Conservation (phyloP, 2,888 invertebrate species). For the Tachystola acroxantha region DNA sequence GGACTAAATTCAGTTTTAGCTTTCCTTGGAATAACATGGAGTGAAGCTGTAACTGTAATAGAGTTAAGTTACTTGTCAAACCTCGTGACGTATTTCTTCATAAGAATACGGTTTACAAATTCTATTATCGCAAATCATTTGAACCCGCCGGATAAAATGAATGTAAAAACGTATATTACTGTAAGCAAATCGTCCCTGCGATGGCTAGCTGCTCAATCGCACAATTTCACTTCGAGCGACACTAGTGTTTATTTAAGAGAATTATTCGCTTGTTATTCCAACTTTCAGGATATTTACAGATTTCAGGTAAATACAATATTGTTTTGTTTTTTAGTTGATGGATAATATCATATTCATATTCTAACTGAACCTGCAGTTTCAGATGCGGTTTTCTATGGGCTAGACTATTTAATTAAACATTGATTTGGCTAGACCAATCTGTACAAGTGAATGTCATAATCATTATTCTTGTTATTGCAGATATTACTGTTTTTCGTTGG, state of each 20-base stretch:
- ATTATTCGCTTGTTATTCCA: slow-evolving; percentile 7
- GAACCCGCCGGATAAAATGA: background rate
- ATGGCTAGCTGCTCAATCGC: background rate
- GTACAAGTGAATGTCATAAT: no score
- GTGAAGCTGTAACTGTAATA: background rate
- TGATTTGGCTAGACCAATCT: no score
- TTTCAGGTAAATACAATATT: slow-evolving; percentile 8
- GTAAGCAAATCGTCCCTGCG: background rate
- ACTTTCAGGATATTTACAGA: slow-evolving; percentile 6
- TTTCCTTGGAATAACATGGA: background rate
- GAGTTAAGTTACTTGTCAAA: slow-evolving; percentile 3
- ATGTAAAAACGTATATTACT: background rate
- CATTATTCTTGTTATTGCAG: slow-evolving; percentile 25
- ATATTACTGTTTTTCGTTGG: slow-evolving; percentile 36
- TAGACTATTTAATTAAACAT: no score
- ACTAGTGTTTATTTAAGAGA: slow-evolving; percentile 6
- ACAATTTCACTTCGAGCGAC: slow-evolving; percentile 2
- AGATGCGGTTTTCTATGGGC: no score
- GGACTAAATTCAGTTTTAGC: slow-evolving; percentile 2
- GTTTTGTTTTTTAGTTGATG: no score
- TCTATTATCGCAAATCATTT: slow-evolving; percentile 5
- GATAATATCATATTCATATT: no score
- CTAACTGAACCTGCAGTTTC: no score
- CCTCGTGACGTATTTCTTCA: slow-evolving; percentile 9
- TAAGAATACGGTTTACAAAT: slow-evolving; percentile 6